phyloP scores from a whole-genome alignment of 2,797 vertebrate genomes.

The Huso huso region DNA sequence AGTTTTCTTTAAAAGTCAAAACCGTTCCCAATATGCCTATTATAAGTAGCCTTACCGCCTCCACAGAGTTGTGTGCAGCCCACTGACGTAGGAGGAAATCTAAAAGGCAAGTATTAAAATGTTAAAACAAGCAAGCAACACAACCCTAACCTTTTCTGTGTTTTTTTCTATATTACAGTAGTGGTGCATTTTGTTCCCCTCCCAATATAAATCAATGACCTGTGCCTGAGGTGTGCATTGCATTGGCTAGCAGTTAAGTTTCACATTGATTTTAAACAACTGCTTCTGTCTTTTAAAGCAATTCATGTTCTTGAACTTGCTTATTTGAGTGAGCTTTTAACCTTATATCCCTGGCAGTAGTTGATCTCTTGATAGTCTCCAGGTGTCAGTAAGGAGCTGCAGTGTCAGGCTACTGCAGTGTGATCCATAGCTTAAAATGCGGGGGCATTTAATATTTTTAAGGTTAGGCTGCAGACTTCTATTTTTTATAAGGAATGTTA shows the following conservation, averaged over 20 bases:
- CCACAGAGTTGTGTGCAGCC: constrained; percentile 24
- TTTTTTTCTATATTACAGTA: constrained; percentile 23
- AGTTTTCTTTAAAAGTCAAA: too few species aligned
- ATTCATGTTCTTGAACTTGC: too few species aligned
- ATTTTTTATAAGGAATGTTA: too few species aligned
- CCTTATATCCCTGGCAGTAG: too few species aligned
- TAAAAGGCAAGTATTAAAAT: constrained; percentile 18
- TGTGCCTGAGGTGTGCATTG: constrained; percentile 12
- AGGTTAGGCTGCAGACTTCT: too few species aligned
- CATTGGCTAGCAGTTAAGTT: constrained; percentile 4
- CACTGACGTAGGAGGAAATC: constrained; percentile 24
- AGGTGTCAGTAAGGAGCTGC: too few species aligned
- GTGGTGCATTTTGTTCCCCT: constrained; percentile 10
- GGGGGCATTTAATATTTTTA: too few species aligned
- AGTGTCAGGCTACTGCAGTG: too few species aligned
- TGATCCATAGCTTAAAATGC: too few species aligned
- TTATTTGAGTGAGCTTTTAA: too few species aligned
- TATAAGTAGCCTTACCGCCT: constrained; percentile 25
- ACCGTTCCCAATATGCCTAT: background rate
- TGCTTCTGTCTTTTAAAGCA: constrained; percentile 28
- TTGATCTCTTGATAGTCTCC: too few species aligned
- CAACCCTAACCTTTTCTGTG: too few species aligned
- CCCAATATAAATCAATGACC: constrained; percentile 12
- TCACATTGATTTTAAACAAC: constrained; percentile 23
- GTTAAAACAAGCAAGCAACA: background rate